Evolutionary conservation across 2,888 invertebrate species (phyloP).

Genomic region (Himalopsyche tibetana): DNA sequence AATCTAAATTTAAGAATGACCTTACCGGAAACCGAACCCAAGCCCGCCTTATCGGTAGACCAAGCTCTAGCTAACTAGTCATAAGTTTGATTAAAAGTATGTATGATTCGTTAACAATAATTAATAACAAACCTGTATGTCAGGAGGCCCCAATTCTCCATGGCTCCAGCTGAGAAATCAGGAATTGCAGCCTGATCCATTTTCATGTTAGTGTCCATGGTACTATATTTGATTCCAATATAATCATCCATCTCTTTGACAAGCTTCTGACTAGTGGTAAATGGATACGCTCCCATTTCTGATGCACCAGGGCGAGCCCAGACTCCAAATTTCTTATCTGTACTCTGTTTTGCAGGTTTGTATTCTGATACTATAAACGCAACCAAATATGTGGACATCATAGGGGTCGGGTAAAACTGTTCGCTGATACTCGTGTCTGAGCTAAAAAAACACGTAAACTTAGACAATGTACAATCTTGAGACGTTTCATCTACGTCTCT

Average conservation of each 20-base stretch:
- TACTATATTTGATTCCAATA: slow-evolving; percentile 75
- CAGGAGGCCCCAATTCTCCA: slow-evolving; percentile 91
- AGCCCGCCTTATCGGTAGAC: no score
- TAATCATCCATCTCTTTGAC: slow-evolving; percentile 77
- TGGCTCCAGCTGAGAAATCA: slow-evolving; percentile 86
- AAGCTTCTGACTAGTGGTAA: slow-evolving; percentile 72
- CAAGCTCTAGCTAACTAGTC: no score
- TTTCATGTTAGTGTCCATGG: slow-evolving; percentile 73
- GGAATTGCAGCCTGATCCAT: slow-evolving; percentile 87
- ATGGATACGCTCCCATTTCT: slow-evolving; percentile 72
- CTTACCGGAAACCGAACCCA: no score
- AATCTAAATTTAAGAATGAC: no score
- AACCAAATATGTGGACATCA: slow-evolving; percentile 89
- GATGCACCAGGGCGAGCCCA: slow-evolving; percentile 74
- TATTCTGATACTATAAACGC: slow-evolving; percentile 91
- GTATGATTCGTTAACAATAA: neutral
- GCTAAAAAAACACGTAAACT: neutral
- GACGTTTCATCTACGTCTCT: no score
- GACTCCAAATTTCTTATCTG: slow-evolving; percentile 67
- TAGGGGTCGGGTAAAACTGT: slow-evolving; percentile 78
- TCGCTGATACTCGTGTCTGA: slow-evolving; percentile 68
- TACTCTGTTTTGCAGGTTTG: slow-evolving; percentile 67
- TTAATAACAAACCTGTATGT: slow-evolving; percentile 80
- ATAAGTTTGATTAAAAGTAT: no score
- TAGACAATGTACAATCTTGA: neutral